Evolutionary conservation across 2,797 vertebrate genomes (phyloP).

Genomic region (Dryobates pubescens): DNA sequence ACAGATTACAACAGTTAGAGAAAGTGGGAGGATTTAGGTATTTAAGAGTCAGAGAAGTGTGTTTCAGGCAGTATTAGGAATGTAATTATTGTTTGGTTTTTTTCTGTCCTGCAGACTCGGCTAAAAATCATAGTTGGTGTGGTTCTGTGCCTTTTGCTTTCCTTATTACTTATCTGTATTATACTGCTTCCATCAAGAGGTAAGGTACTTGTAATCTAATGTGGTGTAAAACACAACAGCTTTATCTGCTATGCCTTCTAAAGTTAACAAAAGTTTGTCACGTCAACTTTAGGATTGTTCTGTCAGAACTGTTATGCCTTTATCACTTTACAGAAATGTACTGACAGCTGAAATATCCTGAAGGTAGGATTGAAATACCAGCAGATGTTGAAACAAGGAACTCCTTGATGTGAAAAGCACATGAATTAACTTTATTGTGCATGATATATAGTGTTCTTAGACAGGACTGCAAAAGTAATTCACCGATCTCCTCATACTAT

Average conservation of each 20-base stretch:
- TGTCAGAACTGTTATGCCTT: conserved; percentile 54
- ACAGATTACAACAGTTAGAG: conserved; percentile 45
- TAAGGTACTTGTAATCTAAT: conserved; percentile 71
- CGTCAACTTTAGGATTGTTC: conserved; percentile 34
- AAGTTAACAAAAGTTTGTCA: conserved; percentile 43
- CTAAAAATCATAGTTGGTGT: conserved; percentile 79
- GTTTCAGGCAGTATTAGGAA: conserved; percentile 12
- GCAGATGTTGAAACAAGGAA: conserved; percentile 50
- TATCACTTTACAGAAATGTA: conserved; percentile 41
- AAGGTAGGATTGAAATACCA: conserved; percentile 58
- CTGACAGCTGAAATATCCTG: conserved; percentile 66
- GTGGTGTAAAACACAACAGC: conserved; percentile 26
- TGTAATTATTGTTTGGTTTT: conserved; percentile 43
- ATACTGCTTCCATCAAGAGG: conserved; percentile 78
- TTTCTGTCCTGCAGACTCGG: conserved; percentile 75
- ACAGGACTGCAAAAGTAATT: conserved; percentile 45
- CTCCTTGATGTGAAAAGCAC: conserved; percentile 63
- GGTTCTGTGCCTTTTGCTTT: conserved; percentile 71
- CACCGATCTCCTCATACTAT: neutral
- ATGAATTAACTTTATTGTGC: conserved; percentile 33
- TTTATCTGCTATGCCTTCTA: neutral
- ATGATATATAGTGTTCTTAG: conserved; percentile 40
- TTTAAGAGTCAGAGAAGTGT: conserved; percentile 12
- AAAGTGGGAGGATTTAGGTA: conserved; percentile 40
- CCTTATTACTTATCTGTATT: conserved; percentile 76